phyloP scores from a whole-genome alignment of 2,888 invertebrate genomes.

The Tiliacea citrago region DNA sequence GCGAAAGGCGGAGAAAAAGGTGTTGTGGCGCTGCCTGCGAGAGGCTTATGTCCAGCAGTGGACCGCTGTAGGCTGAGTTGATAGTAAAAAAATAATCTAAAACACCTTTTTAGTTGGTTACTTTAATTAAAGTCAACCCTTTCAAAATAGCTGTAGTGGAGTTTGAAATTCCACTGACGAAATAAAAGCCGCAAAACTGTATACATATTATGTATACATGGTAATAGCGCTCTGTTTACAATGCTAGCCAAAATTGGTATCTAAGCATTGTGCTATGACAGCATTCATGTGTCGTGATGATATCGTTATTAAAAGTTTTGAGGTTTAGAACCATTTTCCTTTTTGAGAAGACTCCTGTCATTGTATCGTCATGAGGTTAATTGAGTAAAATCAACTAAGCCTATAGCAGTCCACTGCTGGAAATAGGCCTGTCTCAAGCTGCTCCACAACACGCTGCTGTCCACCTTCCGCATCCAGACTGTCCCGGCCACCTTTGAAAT shows the following conservation, averaged over 20 bases:
- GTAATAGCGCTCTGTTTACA: conserved; percentile 22
- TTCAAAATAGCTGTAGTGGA: conserved; percentile 1
- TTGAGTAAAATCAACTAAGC: too few species aligned
- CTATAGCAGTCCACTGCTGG: too few species aligned
- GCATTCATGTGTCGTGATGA: conserved; percentile 12
- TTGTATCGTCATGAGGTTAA: not conserved
- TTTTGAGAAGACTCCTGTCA: not conserved
- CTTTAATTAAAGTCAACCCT: not conserved
- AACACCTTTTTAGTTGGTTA: not conserved
- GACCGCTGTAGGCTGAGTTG: too few species aligned
- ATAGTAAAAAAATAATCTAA: not conserved
- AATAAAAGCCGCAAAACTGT: conserved; percentile 28
- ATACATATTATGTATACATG: conserved; percentile 20
- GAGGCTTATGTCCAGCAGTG: too few species aligned
- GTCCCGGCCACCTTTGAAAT: too few species aligned
- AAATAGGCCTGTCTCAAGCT: too few species aligned
- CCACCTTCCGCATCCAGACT: too few species aligned
- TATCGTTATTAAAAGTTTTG: conserved; percentile 2
- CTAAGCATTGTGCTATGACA: conserved; percentile 10
- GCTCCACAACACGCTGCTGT: too few species aligned
- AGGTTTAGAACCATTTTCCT: not conserved
- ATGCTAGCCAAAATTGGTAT: conserved; percentile 10
- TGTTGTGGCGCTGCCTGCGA: too few species aligned
- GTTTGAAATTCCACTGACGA: conserved; percentile 21
- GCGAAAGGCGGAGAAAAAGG: too few species aligned